Evolutionary conservation across 2,888 invertebrate genomes (phyloP).

Genomic region (Coremacera marginata): DNA sequence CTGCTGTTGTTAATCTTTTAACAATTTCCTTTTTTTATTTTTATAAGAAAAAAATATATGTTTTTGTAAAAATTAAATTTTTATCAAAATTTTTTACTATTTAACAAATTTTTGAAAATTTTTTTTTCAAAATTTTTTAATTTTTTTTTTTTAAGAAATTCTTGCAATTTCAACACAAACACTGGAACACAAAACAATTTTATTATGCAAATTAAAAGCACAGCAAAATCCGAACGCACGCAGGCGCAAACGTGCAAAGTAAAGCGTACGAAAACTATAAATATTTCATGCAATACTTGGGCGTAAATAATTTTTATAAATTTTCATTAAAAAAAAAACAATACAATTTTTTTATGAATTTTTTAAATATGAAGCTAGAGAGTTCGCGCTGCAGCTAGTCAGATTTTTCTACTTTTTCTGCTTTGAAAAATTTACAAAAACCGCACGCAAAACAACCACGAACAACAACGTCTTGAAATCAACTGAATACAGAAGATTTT

Average conservation of each 20-base stretch:
- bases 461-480: constrained; percentile 29
- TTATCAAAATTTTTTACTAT: background rate
- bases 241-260: constrained; percentile 9
- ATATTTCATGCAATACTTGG: background rate
- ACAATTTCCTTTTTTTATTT: background rate
- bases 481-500: constrained; percentile 27
- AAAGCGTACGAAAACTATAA: background rate
- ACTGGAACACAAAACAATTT: background rate
- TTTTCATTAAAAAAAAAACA: background rate
- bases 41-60: background rate
- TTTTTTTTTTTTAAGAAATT: background rate
- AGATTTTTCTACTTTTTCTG: background rate
- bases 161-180: background rate
- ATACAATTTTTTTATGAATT: no score
- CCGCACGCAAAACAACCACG: constrained; percentile 18
- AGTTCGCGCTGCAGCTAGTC: constrained; percentile 23
- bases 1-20: background rate
- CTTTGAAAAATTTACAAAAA: background rate
- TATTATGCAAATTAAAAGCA: background rate
- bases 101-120: background rate
- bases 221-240: constrained; percentile 20
- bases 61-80: background rate
- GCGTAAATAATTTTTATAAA: background rate
- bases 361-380: background rate
- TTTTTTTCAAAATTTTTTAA: background rate